A percentile compares a stretch with the other conserved stretches of the same genome.
These are phyloP conservation scores for Euphydryas editha DNA, from an alignment of 2,888 invertebrate genomes.

Conservation along the genomic window DNA sequence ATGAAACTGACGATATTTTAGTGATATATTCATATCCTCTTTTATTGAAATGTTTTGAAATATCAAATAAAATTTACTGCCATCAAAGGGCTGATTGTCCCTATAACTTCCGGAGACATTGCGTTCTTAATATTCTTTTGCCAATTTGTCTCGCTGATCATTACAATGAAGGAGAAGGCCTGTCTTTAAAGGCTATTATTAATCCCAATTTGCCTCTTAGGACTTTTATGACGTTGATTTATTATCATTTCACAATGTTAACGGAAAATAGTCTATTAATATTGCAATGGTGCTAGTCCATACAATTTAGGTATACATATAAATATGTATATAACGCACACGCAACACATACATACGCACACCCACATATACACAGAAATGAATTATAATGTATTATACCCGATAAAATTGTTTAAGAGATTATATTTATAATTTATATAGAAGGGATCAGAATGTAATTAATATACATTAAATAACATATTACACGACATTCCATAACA, in stretches of 20 bases:
- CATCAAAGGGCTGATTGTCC: not conserved
- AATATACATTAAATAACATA: too few relatives aligned
- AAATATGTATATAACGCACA: not conserved
- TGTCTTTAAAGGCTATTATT: slow-evolving; percentile 66
- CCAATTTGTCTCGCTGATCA: slow-evolving; percentile 72
- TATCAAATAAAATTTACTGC: not conserved
- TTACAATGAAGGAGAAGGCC: slow-evolving; percentile 60
- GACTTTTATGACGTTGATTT: slow-evolving; percentile 62
- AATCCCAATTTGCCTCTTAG: slow-evolving; percentile 69
- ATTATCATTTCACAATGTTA: slow-evolving; percentile 51
- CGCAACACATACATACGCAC: too few relatives aligned
- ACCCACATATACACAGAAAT: too few relatives aligned
- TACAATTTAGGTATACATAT: not conserved
- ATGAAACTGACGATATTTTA: too few relatives aligned
- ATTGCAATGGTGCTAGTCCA: slow-evolving; percentile 23
- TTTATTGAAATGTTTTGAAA: too few relatives aligned
- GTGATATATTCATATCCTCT: too few relatives aligned
- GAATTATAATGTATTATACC: too few relatives aligned
- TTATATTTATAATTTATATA: too few relatives aligned
- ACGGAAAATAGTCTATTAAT: slow-evolving; percentile 34
- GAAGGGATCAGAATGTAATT: too few relatives aligned
- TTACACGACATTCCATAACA: too few relatives aligned
- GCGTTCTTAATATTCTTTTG: slow-evolving; percentile 43
- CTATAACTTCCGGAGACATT: not conserved
- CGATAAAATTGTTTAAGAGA: too few relatives aligned